These are phyloP conservation scores for Jordanella pulchra DNA, from an alignment of 2,797 vertebrate species.

Conservation along the genomic window DNA sequence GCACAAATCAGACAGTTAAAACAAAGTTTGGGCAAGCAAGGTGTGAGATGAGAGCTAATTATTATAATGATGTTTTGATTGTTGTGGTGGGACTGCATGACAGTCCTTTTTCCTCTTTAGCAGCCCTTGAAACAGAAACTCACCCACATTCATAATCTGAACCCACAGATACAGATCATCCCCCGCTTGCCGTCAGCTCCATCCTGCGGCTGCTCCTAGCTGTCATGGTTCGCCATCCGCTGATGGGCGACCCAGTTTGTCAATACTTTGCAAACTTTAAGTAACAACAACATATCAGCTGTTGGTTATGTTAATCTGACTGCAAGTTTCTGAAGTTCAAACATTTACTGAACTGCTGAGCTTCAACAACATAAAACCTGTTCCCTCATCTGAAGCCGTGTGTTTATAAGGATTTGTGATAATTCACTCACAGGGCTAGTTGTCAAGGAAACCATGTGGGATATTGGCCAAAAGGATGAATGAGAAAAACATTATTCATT, in stretches of 20 bases:
- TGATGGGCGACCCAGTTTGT: background rate
- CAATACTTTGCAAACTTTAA: background rate
- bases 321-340: background rate
- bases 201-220: conserved; percentile 19
- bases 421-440: conserved; percentile 8
- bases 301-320: background rate
- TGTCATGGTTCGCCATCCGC: conserved; percentile 14
- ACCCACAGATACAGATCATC: conserved; percentile 26
- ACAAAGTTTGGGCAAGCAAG: background rate
- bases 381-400: background rate
- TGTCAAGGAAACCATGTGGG: conserved; percentile 37
- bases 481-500: background rate
- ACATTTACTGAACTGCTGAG: background rate
- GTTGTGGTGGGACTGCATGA: background rate
- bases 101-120: conserved; percentile 18
- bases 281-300: background rate
- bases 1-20: background rate
- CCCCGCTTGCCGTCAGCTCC: conserved; percentile 10
- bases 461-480: conserved; percentile 8
- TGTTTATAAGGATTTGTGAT: conserved; percentile 5
- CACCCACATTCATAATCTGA: conserved; percentile 14
- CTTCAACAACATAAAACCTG: background rate
- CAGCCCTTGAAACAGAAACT: conserved; percentile 24
- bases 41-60: background rate
- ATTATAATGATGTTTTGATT: background rate